phyloP scores from a whole-genome alignment of 2,113 vertebrate species.

The Ophthalmolycus amberensis region DNA sequence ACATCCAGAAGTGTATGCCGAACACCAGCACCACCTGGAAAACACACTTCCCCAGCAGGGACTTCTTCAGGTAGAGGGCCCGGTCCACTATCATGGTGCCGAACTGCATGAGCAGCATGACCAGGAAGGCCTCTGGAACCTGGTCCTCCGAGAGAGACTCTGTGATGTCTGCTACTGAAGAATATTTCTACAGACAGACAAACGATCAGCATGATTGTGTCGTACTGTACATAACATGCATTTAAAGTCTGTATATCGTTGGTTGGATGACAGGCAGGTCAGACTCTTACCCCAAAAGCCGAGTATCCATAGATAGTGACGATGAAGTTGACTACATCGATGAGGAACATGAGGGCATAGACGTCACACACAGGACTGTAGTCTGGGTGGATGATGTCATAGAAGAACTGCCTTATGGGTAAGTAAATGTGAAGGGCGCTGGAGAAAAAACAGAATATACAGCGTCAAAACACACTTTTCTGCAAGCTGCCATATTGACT shows the following conservation, averaged over 20 bases:
- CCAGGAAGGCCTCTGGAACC: slow-evolving; percentile 85
- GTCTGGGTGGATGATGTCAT: slow-evolving; percentile 84
- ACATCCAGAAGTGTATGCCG: slow-evolving; percentile 87
- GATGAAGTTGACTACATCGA: slow-evolving; percentile 84
- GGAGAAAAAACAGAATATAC: slow-evolving; percentile 27
- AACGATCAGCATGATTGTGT: not conserved
- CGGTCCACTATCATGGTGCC: slow-evolving; percentile 84
- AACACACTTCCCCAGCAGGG: slow-evolving; percentile 82
- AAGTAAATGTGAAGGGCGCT: slow-evolving; percentile 81
- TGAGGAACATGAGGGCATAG: slow-evolving; percentile 82
- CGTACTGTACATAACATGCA: not conserved
- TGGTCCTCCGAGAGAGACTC: slow-evolving; percentile 86
- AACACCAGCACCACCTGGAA: slow-evolving; percentile 85
- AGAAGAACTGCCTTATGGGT: slow-evolving; percentile 85
- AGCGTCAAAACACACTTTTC: slow-evolving; percentile 2
- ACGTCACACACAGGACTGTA: slow-evolving; percentile 81
- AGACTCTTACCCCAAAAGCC: slow-evolving; percentile 84
- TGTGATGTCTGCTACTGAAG: slow-evolving; percentile 78
- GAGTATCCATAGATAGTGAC: slow-evolving; percentile 84
- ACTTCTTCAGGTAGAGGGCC: slow-evolving; percentile 85
- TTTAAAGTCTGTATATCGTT: not conserved
- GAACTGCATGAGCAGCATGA: slow-evolving; percentile 85
- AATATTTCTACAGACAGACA: slow-evolving; percentile 79
- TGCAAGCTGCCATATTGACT: not conserved
- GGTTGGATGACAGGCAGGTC: not conserved